Percentiles rank a stretch among this genome's conserved stretches.
Conservation (phyloP, 2,797 vertebrate species). For the Fistularia tabacaria region DNA sequence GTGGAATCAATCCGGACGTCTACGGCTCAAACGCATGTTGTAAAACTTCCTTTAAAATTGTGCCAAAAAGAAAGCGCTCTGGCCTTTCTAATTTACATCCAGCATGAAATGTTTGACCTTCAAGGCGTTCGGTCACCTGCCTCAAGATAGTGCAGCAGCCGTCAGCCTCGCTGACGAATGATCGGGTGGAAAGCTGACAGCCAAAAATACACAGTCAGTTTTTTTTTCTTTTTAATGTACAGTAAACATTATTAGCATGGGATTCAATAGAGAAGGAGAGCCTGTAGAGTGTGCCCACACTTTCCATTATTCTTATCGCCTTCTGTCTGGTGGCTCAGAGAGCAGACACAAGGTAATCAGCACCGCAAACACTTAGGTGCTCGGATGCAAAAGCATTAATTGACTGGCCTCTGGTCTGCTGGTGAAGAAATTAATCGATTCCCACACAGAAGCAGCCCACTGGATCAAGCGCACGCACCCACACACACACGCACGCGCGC, state of each 20-base stretch:
- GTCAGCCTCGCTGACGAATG: neutral
- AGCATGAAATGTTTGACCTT: neutral
- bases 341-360: slow-evolving; percentile 59
- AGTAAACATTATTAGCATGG: slow-evolving; percentile 24
- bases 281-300: slow-evolving; percentile 39
- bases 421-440: slow-evolving; percentile 41
- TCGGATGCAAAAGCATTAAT: slow-evolving; percentile 48
- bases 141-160: neutral
- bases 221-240: neutral
- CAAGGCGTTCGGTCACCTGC: neutral
- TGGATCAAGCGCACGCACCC: slow-evolving; percentile 12
- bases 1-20: neutral
- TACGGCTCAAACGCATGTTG: neutral
- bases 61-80: too few relatives aligned
- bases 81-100: neutral
- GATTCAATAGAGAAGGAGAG: slow-evolving; percentile 31
- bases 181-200: neutral
- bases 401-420: slow-evolving; percentile 42
- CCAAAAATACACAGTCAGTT: neutral
- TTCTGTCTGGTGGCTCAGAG: slow-evolving; percentile 32
- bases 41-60: too few relatives aligned
- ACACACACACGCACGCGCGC: neutral
- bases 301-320: slow-evolving; percentile 45
- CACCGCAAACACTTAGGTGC: slow-evolving; percentile 48
- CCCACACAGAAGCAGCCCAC: slow-evolving; percentile 28